Base-by-base conservation (phyloP, 2,888 invertebrate species). In the Agriopis aurantiaria region DNA sequence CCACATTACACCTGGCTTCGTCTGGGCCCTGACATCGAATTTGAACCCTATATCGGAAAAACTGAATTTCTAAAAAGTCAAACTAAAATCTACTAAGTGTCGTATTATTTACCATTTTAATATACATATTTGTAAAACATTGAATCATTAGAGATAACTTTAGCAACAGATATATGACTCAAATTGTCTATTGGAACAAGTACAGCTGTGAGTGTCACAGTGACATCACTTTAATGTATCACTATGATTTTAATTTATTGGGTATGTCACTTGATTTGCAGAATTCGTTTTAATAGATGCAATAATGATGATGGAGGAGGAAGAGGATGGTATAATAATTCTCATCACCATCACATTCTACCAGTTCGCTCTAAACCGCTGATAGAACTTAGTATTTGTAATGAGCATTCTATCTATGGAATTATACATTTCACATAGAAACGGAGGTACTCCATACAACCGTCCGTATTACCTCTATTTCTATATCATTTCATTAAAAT, bases 201-300 rank as follows among this genome's bases (percentile, higher is more conserved):
- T 57, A 45, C n/a, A 17, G 58, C 12, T 46, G 12, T 23, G 58
- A 46, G 23, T 58, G 12, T 58, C 58, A 48, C 1, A 23, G 46
- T 58, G 58, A 58, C 46, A 46, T 58, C 58, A 58, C 43, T 56
- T 10, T 5, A 43, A 43, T 11, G 8, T 40, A 40, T 60, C 49
- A 49, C 9, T 49, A 49, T 41, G 23, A 48, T 14, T 49, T 60
- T 51, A 48, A 49, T 60, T 48, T 60, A 49, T 49, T 59, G 59
- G 8, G 49, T 51, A 40, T 49, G 60, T 60, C 60, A 51, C 49
- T 41, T 14, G 40, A 48, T 59, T 49, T 60, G 14, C n/a, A 33
- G 23, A 45, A 23, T 46, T 48, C 33, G 0, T 59, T 23, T 45
- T 17, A 6, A 58, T 58, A n/a, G 49, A 46, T 12, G 9, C 5